Evolutionary conservation across 2,797 vertebrate species (phyloP).

Genomic region (Chelon labrosus): DNA sequence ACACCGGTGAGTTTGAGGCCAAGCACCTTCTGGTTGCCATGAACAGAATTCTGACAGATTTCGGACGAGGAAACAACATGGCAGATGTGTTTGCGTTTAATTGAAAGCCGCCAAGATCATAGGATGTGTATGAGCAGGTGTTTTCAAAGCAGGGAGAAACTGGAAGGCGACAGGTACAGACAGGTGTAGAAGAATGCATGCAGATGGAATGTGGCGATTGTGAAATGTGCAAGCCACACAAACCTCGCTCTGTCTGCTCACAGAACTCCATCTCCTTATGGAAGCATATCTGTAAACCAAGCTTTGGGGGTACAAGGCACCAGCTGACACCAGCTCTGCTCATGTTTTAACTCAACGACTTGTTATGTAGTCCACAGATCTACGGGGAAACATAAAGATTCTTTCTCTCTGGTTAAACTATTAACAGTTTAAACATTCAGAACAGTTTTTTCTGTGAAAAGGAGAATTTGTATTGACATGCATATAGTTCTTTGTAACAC

Average conservation of each 20-base stretch:
- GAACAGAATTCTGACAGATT: neutral
- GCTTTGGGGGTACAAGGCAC: slow-evolving; percentile 45
- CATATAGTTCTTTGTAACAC: neutral
- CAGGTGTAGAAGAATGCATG: slow-evolving; percentile 72
- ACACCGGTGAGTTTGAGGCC: slow-evolving; percentile 74
- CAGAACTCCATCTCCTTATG: slow-evolving; percentile 4
- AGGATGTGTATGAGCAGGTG: slow-evolving; percentile 35
- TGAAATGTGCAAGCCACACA: slow-evolving; percentile 70
- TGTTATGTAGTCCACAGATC: neutral
- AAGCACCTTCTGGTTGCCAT: neutral
- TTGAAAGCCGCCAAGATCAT: neutral
- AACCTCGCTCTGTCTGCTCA: slow-evolving; percentile 43
- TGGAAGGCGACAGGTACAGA: slow-evolving; percentile 61
- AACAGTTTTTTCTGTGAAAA: slow-evolving; percentile 41
- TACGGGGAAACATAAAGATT: neutral
- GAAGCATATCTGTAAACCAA: slow-evolving; percentile 13
- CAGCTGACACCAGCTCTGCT: slow-evolving; percentile 21
- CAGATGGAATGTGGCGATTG: slow-evolving; percentile 83
- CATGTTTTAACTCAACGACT: neutral
- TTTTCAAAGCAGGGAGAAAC: slow-evolving; percentile 27
- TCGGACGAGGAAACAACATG: neutral
- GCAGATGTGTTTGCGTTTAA: neutral
- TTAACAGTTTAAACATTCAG: slow-evolving; percentile 24
- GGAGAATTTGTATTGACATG: slow-evolving; percentile 22
- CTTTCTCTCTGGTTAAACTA: slow-evolving; percentile 4